Conservation (phyloP, 1,140 invertebrate genomes). For the Halictus rubicundus region DNA sequence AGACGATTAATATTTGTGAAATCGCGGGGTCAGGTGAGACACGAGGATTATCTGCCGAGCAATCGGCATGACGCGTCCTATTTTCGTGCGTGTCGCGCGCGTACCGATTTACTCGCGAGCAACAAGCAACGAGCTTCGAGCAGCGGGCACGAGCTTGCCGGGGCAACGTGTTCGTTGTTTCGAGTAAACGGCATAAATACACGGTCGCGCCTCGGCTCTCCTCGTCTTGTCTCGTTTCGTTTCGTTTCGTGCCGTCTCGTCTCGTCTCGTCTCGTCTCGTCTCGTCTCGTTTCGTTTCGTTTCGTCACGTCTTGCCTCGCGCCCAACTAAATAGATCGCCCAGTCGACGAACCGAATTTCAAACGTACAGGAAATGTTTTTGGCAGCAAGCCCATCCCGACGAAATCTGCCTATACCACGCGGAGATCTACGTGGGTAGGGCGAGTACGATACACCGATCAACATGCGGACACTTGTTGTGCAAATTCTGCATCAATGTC, state of each 20-base stretch:
- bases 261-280: not conserved
- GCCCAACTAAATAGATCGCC: not conserved
- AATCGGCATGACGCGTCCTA: not conserved
- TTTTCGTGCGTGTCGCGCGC: not conserved
- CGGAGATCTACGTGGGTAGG: not conserved
- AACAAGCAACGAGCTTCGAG: too few species aligned
- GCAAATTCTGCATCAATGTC: not conserved
- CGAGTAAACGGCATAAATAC: not conserved
- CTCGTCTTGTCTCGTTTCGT: not conserved
- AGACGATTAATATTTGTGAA: not conserved
- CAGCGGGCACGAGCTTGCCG: not conserved
- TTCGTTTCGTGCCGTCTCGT: not conserved
- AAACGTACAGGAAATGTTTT: not conserved
- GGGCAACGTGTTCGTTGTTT: conserved; percentile 6
- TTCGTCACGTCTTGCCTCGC: not conserved
- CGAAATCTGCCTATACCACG: not conserved
- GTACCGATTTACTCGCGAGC: not conserved
- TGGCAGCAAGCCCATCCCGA: not conserved
- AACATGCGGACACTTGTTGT: conserved; percentile 2
- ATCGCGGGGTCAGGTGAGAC: not conserved
- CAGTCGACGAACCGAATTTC: conserved; percentile 8
- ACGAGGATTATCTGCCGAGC: not conserved
- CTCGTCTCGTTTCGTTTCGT: not conserved
- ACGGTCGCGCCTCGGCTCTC: not conserved
- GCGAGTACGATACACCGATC: not conserved